Conservation (phyloP, 2,888 invertebrate species). For the Lasioglossum zephyrum region DNA sequence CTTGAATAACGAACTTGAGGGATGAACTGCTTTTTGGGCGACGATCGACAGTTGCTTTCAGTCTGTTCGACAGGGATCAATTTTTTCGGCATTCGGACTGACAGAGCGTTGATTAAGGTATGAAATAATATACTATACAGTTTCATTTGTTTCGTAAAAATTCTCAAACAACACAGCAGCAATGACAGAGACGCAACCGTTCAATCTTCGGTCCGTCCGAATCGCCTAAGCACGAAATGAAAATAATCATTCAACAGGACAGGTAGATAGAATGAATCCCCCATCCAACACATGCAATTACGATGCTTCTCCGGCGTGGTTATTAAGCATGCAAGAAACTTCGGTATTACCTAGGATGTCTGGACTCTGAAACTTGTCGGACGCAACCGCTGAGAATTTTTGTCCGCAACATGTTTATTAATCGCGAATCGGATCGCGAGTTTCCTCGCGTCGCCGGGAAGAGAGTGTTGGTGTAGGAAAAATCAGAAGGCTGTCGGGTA, state of each 20-base stretch:
- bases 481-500: constrained; percentile 30
- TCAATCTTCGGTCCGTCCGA: background rate
- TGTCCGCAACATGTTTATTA: constrained; percentile 35
- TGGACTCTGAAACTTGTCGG: background rate
- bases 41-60: background rate
- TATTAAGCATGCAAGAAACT: constrained; percentile 41
- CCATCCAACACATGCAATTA: constrained; percentile 24
- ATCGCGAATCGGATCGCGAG: constrained; percentile 19
- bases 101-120: background rate
- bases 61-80: background rate
- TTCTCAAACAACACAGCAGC: background rate
- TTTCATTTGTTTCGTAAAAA: background rate
- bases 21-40: background rate
- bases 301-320: constrained; percentile 4
- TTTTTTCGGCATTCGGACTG: background rate
- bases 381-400: constrained; percentile 3
- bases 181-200: background rate
- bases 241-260: background rate
- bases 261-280: background rate
- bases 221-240: background rate
- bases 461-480: background rate
- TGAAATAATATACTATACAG: background rate
- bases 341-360: background rate
- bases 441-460: background rate
- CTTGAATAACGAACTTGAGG: background rate